Evolutionary conservation across 2,888 invertebrate species (phyloP), one percentile per base, ranked within the genome.

Genomic region (Leptogaster cylindrica): DNA sequence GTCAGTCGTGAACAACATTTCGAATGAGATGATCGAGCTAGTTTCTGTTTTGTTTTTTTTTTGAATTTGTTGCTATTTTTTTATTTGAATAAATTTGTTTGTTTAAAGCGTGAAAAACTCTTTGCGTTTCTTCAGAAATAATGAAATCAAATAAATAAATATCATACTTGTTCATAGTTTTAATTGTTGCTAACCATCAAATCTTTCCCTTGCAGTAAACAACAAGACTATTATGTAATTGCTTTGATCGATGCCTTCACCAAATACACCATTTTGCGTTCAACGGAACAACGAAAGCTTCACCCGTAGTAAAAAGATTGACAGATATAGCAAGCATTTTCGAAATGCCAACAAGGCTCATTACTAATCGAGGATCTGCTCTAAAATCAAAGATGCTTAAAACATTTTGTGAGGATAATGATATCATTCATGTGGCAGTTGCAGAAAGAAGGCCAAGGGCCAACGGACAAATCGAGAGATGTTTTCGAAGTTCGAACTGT

Each of bases 401-500:
- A 33, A 20, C 64, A 1, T 73, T 70, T 36, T 39, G 51, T 6
- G 2, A 25, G 6, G 6, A 25, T 6, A 44, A 20, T 3, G 64
- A 67, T 3, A 67, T 72, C 4, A 65, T 65, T 14, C 73, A 74
- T 27, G 65, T 72, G 3, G 20, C 71, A 18, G 72, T 71, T 44
- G 72, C 72, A 0, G 72, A 73, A 5, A 69, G 72, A 6, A 71
- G 71, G 6, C 72, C 72, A 4, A 67, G 72, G 2, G 73, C 73
- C 1, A 73, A 73, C 33, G 73, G 73, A 6, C 73, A 73, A 61
- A 71, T 72, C 6, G 73, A 73, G 39, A n/a, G 44, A 18, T 44
- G 44, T 14, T 44, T 44, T 3, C 44, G 31, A 6, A n/a, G n/a
- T n/a, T n/a, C n/a, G 36, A 6, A 44, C 44, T 3, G 16, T 44